Base-by-base conservation (phyloP, 1,140 invertebrate genomes). In the Halictus rubicundus region DNA sequence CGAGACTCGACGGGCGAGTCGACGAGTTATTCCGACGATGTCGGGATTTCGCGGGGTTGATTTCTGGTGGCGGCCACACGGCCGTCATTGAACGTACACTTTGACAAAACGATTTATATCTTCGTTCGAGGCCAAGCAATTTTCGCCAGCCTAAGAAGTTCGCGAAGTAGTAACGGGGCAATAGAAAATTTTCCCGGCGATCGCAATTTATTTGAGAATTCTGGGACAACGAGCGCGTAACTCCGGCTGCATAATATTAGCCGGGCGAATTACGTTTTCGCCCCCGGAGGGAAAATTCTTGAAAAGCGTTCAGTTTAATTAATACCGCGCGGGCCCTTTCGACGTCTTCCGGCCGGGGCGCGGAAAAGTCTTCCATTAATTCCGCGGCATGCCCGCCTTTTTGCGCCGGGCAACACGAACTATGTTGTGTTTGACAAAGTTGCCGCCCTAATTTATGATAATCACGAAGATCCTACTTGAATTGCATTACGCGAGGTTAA, bases 391-490 rank as follows among this genome's bases (percentile, higher is more conserved):
- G 74, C 52, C 27, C 65, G 66, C 52, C 21, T 76, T 76, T 76
- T 76, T 76, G 10, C 54, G 42, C 1, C 4, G 7, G 3, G 37
- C 37, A 68, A 76, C 74, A 14, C 16, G 25, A 46, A 60, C 74
- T 49, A 60, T 76, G 73, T 68, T 68, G 74, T 76, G 54, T 60
- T 60, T 60, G 74, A 68, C 65, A 69, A 76, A 76, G 74, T 76
- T 76, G 65, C 65, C 54, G 54, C 25, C 52, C 68, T 69, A 68
- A 76, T 76, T 69, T 76, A 76, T 76, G 74, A 76, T 76, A 76
- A 76, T 76, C 74, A 42, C 65, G 21, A 69, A 69, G 74, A 76
- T 76, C 74, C 74, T 60, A 76, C 74, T 76, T 76, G 65, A 76
- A 76, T 76, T 76, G 25, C 74, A 76, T 76, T 69, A 76, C 65